Base-by-base conservation (phyloP, 2,113 vertebrate species). In the Nanger granti region DNA sequence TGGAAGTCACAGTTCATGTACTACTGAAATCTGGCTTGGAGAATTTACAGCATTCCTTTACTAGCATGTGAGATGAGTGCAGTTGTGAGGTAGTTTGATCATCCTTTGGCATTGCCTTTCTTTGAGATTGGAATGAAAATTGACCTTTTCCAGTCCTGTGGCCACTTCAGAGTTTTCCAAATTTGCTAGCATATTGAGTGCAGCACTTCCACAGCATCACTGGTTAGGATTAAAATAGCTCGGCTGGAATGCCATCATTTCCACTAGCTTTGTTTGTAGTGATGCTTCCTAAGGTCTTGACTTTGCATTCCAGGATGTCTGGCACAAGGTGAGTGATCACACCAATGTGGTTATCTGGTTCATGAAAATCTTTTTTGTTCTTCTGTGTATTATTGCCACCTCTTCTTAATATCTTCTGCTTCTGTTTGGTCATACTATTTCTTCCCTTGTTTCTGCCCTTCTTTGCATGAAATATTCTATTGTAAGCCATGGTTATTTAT, bases 181-280 rank as follows among this genome's bases (percentile, higher is more conserved):
- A 37, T 73, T 73, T 37, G n/a, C 66, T 37, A 5, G n/a, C n/a
- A 37, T 24, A 73, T 37, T 37, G n/a, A 73, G 20, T 24, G 66
- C 66, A 37, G 18, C n/a, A 22, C n/a, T 73, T 73, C 37, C n/a
- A 24, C 18, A 73, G 66, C 66, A 73, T 37, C 66, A 37, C 12
- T 1, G 1, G 12, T 37, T 11, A 73, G n/a, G 18, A 37, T 22
- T 73, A 4, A 73, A 73, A 37, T 73, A 22, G n/a, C 9, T 73
- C 1, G 0, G 5, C 18, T 73, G n/a, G 1, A 24, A 37, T 73
- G 20, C n/a, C 5, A 12, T 37, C 66, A 37, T 11, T 11, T 73
- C n/a, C 66, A 73, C 9, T 37, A 73, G 66, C 66, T 73, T 73
- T 37, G 66, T 73, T 73, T 1, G 3, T 37, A 24, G 34, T 73